Percentiles rank a stretch among this genome's conserved stretches.
Evolutionary conservation across 2,888 invertebrate genomes (phyloP).

Genomic region (Meiosimyza decipiens): DNA sequence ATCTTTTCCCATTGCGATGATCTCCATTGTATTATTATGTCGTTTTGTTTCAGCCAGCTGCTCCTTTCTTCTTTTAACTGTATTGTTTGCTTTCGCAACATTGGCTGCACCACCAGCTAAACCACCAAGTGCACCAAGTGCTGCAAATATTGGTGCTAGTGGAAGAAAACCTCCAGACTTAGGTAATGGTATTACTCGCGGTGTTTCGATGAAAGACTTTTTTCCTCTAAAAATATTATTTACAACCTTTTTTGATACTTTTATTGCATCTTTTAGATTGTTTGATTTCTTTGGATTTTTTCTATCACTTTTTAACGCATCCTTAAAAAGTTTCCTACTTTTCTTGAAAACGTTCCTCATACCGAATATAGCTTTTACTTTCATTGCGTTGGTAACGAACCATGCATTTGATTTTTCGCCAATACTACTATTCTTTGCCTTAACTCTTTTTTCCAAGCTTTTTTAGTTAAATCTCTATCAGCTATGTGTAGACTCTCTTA

Average conservation of each 20-base stretch:
- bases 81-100: constrained; percentile 55
- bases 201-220: constrained; percentile 36
- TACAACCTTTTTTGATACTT: too few relatives aligned
- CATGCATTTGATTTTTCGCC: constrained; percentile 36
- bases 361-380: constrained; percentile 40
- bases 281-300: constrained; percentile 29
- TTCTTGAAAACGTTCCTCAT: constrained; percentile 35
- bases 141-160: constrained; percentile 58
- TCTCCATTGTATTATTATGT: too few relatives aligned
- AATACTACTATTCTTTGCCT: constrained; percentile 32
- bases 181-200: constrained; percentile 55
- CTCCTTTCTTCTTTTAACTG: constrained; percentile 52
- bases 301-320: constrained; percentile 31
- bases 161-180: constrained; percentile 56
- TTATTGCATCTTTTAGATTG: constrained; percentile 33
- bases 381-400: constrained; percentile 41
- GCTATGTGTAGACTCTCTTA: too few relatives aligned
- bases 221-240: constrained; percentile 13
- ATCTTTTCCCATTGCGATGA: constrained; percentile 48
- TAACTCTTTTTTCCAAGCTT: constrained; percentile 37
- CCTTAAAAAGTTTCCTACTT: constrained; percentile 23
- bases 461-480: constrained; percentile 35
- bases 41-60: constrained; percentile 53
- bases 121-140: constrained; percentile 50
- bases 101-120: constrained; percentile 56